A percentile compares a stretch with the other conserved stretches of the same genome.
These are phyloP conservation scores for Sorex maritimensis DNA, from an alignment of 2,797 vertebrate genomes.

Conservation along the genomic window DNA sequence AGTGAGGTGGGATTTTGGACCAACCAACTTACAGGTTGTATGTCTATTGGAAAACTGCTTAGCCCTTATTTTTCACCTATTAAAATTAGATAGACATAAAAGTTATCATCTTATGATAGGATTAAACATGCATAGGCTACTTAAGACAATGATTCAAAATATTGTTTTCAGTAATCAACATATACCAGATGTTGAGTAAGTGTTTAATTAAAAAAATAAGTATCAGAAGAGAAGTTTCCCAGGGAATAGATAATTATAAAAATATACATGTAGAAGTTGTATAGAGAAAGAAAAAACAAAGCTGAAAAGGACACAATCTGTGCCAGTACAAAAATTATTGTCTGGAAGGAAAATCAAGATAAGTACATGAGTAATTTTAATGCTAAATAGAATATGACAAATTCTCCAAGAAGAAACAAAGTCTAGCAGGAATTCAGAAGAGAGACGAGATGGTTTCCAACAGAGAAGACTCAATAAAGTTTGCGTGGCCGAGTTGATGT, in stretches of 20 bases:
- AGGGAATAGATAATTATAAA: not conserved
- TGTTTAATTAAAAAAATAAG: constrained; percentile 51
- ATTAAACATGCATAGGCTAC: constrained; percentile 22
- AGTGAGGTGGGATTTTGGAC: not conserved
- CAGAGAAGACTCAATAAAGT: constrained; percentile 13
- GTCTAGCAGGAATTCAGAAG: not conserved
- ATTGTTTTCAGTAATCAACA: constrained; percentile 53
- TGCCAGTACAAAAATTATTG: not conserved
- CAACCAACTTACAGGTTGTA: not conserved
- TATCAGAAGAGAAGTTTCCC: not conserved
- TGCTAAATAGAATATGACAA: constrained; percentile 12
- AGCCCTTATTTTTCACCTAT: constrained; percentile 29
- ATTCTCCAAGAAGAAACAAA: constrained; percentile 15
- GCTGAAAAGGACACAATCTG: not conserved
- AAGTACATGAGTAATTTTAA: not conserved
- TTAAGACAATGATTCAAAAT: not conserved
- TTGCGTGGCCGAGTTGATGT: not conserved
- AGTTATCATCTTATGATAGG: constrained; percentile 1
- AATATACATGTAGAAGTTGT: not conserved
- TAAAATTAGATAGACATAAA: not conserved
- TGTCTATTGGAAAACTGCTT: constrained; percentile 5
- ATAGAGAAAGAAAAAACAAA: not conserved
- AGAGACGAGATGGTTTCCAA: constrained; percentile 9
- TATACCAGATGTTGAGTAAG: constrained; percentile 23
- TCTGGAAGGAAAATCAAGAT: constrained; percentile 5